These are phyloP conservation scores for Umimayanthus kanabou DNA, from an alignment of 92 coral and sea anemone genomes.

Conservation along the genomic window DNA sequence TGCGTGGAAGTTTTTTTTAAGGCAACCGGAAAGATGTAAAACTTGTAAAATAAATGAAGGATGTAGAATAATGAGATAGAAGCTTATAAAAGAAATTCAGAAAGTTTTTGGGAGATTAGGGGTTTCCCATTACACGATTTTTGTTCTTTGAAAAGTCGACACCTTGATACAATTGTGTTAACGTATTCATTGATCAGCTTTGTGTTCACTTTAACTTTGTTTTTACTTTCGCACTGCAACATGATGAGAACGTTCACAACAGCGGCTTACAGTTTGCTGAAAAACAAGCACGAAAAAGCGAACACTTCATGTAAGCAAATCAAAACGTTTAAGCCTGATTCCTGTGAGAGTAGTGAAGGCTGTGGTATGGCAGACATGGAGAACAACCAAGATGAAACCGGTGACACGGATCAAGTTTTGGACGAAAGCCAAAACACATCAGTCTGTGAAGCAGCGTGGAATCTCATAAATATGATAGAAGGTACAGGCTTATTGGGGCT, in stretches of 20 bases:
- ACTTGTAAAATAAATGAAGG: neutral
- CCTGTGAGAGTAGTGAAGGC: neutral
- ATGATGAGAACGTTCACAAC: conserved; percentile 7
- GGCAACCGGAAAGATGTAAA: neutral
- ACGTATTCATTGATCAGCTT: neutral
- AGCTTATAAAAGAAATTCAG: neutral
- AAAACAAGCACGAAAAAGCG: neutral
- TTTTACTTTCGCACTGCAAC: neutral
- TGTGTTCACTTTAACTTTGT: no score
- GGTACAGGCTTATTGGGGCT: conserved; percentile 60
- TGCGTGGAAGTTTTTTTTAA: neutral
- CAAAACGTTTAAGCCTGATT: neutral
- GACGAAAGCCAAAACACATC: conserved; percentile 22
- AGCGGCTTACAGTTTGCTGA: neutral
- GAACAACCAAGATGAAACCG: neutral
- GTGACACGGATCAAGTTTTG: no score
- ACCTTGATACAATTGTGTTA: no score
- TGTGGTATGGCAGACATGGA: neutral
- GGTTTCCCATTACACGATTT: no score
- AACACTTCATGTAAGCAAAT: neutral
- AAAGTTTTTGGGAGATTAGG: neutral
- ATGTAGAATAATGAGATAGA: no score
- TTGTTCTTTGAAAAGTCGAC: no score
- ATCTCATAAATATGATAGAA: conserved; percentile 58
- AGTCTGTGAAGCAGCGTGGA: conserved; percentile 59